phyloP scores from a whole-genome alignment of 2,113 vertebrate genomes.

The Isurus oxyrinchus region DNA sequence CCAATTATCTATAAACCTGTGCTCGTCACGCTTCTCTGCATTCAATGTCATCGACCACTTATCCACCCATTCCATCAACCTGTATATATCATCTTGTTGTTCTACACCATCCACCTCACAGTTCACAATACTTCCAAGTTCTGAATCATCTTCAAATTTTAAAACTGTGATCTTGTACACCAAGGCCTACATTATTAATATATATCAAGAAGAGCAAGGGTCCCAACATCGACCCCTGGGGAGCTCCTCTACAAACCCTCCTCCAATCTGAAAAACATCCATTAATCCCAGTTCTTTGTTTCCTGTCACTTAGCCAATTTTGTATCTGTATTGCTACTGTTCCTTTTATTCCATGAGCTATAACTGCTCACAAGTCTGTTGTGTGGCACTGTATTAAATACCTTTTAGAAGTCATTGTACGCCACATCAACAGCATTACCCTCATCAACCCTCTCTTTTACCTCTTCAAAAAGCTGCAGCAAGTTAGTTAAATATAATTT shows the following conservation, averaged over 20 bases:
- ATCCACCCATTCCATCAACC: not conserved
- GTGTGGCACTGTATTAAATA: not conserved
- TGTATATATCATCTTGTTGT: not conserved
- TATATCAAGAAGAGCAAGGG: not conserved
- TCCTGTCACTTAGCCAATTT: not conserved
- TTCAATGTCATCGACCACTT: not conserved
- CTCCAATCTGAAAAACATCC: not conserved
- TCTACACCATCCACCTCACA: not conserved
- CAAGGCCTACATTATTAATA: not conserved
- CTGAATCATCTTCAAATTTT: no score
- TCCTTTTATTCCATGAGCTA: not conserved
- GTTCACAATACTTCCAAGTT: not conserved
- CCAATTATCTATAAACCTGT: no score
- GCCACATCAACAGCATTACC: not conserved
- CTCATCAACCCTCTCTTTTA: not conserved
- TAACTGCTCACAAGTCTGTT: not conserved
- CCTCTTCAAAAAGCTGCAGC: no score
- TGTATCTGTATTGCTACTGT: not conserved
- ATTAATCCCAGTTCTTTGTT: not conserved
- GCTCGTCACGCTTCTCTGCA: not conserved
- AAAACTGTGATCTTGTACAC: not conserved
- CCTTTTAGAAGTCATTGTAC: not conserved
- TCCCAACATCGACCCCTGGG: not conserved
- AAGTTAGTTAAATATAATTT: no score
- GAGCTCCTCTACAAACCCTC: not conserved